These are phyloP conservation scores for Orthonychiurus folsomi DNA, from an alignment of 2,888 invertebrate genomes.

Conservation along the genomic window DNA sequence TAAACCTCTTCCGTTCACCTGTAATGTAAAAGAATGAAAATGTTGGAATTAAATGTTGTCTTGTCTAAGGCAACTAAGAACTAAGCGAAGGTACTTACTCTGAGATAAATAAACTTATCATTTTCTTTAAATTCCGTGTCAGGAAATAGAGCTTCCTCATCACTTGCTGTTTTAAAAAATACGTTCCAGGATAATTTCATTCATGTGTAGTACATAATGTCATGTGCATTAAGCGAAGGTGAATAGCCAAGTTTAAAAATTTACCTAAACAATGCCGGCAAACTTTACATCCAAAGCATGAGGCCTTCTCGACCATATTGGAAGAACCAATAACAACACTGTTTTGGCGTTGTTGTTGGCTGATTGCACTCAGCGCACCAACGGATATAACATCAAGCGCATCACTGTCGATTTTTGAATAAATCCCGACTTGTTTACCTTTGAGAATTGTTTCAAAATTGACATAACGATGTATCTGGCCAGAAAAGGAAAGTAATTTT, in stretches of 20 bases:
- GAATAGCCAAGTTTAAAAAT: neutral
- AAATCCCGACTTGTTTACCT: slow-evolving; percentile 31
- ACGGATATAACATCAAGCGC: neutral
- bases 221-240: neutral
- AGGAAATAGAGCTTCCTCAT: neutral
- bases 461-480: slow-evolving; percentile 34
- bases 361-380: neutral
- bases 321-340: neutral
- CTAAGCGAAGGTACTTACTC: neutral
- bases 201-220: no score
- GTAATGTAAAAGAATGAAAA: no score
- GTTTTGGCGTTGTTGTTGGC: no score
- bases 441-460: slow-evolving; percentile 35
- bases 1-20: neutral
- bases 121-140: neutral
- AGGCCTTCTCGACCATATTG: neutral
- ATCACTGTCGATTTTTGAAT: neutral
- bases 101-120: neutral
- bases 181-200: no score
- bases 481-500: neutral
- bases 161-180: no score
- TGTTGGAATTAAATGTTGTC: no score
- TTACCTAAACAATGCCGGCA: slow-evolving; percentile 1
- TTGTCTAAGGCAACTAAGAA: slow-evolving; percentile 2
- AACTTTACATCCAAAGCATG: slow-evolving; percentile 3